Evolutionary conservation across 2,888 invertebrate species (phyloP).

Genomic region (Plebejus anna): DNA sequence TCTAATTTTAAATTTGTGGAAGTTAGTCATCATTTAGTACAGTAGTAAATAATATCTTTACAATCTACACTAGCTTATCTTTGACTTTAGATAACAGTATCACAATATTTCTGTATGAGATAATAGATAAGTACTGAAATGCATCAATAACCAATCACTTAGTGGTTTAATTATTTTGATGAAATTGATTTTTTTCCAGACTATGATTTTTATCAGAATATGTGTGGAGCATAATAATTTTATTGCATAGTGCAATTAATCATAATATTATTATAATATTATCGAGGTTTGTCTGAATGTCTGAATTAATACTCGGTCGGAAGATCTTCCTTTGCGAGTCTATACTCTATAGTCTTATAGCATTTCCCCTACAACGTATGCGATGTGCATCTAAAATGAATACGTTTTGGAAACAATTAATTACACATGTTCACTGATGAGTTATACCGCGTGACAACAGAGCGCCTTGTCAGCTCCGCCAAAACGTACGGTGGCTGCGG

Average conservation of each 20-base stretch:
- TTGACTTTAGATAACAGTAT: background rate
- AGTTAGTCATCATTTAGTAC: background rate
- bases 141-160: background rate
- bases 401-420: constrained; percentile 23
- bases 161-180: too few relatives aligned
- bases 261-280: too few relatives aligned
- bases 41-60: background rate
- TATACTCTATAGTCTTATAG: too few relatives aligned
- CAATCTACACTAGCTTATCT: background rate
- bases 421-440: constrained; percentile 20
- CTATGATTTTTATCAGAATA: too few relatives aligned
- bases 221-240: too few relatives aligned
- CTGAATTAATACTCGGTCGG: too few relatives aligned
- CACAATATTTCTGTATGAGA: background rate
- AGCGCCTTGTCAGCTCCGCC: constrained; percentile 19
- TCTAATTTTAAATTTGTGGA: background rate
- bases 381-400: background rate
- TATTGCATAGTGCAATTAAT: too few relatives aligned
- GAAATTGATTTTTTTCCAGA: too few relatives aligned
- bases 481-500: constrained; percentile 13
- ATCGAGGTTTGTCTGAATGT: too few relatives aligned
- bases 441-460: constrained; percentile 21
- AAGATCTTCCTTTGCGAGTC: too few relatives aligned
- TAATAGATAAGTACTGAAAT: background rate
- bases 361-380: background rate